Evolutionary conservation across 2,113 vertebrate genomes (phyloP).

Genomic region (Picathartes gymnocephalus): DNA sequence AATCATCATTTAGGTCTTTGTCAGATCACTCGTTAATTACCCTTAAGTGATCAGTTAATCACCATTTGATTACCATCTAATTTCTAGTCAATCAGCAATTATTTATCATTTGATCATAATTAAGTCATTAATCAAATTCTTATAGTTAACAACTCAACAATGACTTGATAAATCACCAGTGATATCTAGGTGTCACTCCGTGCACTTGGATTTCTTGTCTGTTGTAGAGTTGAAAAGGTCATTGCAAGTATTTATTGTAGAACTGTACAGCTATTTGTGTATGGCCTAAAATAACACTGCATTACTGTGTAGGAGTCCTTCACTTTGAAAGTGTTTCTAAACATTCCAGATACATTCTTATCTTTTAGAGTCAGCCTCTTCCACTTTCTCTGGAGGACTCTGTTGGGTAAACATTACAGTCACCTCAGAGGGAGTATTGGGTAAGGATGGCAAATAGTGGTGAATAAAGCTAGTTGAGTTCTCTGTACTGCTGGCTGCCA

Average conservation of each 20-base stretch:
- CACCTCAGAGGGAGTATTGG: background rate
- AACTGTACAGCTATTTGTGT: background rate
- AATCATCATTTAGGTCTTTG: background rate
- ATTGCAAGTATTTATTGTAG: background rate
- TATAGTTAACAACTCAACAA: background rate
- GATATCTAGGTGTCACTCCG: background rate
- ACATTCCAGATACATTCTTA: background rate
- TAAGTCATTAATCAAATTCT: background rate
- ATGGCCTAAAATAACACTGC: background rate
- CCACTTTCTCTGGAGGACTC: background rate
- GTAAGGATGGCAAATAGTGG: background rate
- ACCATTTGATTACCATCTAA: background rate
- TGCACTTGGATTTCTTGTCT: background rate
- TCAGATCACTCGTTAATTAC: background rate
- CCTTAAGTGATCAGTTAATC: accelerated
- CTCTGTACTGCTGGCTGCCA: background rate
- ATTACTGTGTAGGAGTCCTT: background rate
- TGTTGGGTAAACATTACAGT: background rate
- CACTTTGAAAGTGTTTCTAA: background rate
- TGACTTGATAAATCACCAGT: background rate
- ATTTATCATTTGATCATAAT: background rate
- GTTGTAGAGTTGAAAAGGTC: background rate
- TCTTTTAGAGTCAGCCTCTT: background rate
- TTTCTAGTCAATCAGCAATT: background rate
- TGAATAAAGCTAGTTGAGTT: background rate